Conservation (phyloP, 2,888 invertebrate species). For the Microctonus brassicae region DNA sequence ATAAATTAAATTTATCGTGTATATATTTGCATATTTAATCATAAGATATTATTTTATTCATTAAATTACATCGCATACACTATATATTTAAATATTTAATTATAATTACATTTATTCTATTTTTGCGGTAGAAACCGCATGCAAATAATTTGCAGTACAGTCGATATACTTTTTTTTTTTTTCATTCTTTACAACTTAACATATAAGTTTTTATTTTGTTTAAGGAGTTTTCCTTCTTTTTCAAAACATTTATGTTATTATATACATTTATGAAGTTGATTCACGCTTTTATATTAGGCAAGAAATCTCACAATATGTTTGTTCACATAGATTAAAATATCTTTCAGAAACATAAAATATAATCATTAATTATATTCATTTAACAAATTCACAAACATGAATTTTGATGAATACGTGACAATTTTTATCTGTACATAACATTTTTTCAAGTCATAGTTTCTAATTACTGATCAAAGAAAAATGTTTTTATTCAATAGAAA, state of each 20-base stretch:
- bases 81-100: not conserved
- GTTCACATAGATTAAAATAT: not conserved
- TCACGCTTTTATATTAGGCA: not conserved
- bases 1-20: not conserved
- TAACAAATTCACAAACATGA: not conserved
- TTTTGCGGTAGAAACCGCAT: not conserved
- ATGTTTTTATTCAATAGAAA: no score
- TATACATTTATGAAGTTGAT: not conserved
- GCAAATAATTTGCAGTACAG: not conserved
- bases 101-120: not conserved
- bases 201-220: not conserved
- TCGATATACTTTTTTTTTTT: not conserved
- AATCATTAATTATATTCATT: not conserved
- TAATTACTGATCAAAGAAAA: no score
- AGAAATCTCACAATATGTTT: not conserved
- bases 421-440: not conserved
- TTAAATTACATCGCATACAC: conserved; percentile 3
- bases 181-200: not conserved
- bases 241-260: not conserved
- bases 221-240: not conserved
- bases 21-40: not conserved
- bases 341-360: not conserved
- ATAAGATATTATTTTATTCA: not conserved
- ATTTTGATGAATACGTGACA: not conserved
- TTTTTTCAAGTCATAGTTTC: not conserved